Conservation (phyloP, 2,888 invertebrate species). For the Fabriciana adippe region DNA sequence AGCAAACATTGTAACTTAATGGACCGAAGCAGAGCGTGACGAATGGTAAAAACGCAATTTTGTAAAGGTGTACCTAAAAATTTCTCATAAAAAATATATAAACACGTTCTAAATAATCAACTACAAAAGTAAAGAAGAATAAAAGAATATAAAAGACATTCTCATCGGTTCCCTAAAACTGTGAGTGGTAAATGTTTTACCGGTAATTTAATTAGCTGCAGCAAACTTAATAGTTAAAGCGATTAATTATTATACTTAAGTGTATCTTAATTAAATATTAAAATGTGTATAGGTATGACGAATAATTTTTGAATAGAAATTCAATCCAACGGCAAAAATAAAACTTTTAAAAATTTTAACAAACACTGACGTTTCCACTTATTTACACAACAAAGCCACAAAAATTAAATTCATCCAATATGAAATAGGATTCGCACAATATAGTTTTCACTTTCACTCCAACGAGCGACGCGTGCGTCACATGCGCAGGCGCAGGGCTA, state of each 20-base stretch:
- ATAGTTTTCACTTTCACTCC: constrained; percentile 39
- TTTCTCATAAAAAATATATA: constrained; percentile 3
- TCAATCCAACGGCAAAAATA: neutral
- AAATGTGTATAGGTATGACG: neutral
- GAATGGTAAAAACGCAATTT: constrained; percentile 58
- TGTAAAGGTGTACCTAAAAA: constrained; percentile 46
- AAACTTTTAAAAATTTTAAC: neutral
- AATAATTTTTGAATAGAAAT: too few relatives aligned
- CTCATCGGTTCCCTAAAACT: too few relatives aligned
- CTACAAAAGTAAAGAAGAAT: neutral
- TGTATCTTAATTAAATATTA: neutral
- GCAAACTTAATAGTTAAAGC: neutral
- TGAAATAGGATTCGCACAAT: constrained; percentile 26
- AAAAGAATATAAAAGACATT: too few relatives aligned
- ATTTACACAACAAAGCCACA: constrained; percentile 25
- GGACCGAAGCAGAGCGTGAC: constrained; percentile 60
- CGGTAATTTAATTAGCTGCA: too few relatives aligned
- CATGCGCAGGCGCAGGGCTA: constrained; percentile 70
- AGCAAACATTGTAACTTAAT: constrained; percentile 56
- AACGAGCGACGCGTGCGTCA: constrained; percentile 60
- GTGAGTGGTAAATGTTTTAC: too few relatives aligned
- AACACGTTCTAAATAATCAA: neutral
- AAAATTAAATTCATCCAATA: constrained; percentile 15
- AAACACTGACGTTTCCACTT: constrained; percentile 23
- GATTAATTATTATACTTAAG: neutral